Conservation (phyloP, 1,140 invertebrate genomes). For the Aporrectodea caliginosa region DNA sequence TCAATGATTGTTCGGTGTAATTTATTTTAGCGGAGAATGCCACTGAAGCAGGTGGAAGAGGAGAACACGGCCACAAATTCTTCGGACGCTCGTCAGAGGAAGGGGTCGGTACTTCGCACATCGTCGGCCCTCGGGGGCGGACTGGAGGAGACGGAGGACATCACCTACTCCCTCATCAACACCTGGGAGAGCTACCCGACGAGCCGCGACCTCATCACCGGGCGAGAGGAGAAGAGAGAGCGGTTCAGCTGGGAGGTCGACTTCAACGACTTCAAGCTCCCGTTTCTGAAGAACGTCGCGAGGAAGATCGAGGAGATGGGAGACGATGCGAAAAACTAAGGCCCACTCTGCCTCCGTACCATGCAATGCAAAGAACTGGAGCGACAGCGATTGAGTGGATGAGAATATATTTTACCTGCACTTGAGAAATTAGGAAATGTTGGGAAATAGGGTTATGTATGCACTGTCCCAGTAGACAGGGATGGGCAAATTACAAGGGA, state of each 20-base stretch:
- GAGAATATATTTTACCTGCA: too few relatives aligned
- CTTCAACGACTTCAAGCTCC: slow-evolving; percentile 14
- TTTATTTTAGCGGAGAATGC: background rate
- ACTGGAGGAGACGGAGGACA: slow-evolving; percentile 49
- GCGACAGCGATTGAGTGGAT: too few relatives aligned
- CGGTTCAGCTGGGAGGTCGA: slow-evolving; percentile 37
- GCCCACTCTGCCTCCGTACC: too few relatives aligned
- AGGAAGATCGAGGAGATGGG: slow-evolving; percentile 12
- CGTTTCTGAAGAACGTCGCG: background rate
- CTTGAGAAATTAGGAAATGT: too few relatives aligned
- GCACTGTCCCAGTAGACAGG: too few relatives aligned
- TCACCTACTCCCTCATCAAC: slow-evolving; percentile 48
- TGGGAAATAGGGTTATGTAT: too few relatives aligned
- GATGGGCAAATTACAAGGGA: too few relatives aligned
- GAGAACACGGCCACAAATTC: background rate
- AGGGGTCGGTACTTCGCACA: slow-evolving; percentile 50
- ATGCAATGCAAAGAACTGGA: too few relatives aligned
- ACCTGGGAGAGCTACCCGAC: slow-evolving; percentile 30
- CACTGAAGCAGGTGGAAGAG: background rate
- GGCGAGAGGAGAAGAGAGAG: slow-evolving; percentile 42
- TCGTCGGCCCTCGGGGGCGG: slow-evolving; percentile 51
- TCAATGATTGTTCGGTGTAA: background rate
- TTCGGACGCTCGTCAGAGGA: slow-evolving; percentile 36
- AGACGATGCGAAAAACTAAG: too few relatives aligned
- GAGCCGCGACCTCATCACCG: slow-evolving; percentile 45